Evolutionary conservation across 2,888 invertebrate genomes (phyloP).

Genomic region (Theretra japonica): DNA sequence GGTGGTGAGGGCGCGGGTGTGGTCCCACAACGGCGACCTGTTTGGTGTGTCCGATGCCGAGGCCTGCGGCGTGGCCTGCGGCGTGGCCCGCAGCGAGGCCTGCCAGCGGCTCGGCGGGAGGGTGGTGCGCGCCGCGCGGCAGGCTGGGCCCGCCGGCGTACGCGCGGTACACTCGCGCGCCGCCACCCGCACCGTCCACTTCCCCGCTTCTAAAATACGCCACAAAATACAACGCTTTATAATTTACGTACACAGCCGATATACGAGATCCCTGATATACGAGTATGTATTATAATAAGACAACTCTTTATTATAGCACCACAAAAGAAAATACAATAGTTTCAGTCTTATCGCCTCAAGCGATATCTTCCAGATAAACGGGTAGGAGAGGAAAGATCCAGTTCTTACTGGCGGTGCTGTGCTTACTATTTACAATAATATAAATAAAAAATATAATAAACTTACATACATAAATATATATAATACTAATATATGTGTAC

Average conservation of each 20-base stretch:
- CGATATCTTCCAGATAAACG: too few relatives aligned
- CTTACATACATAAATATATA: too few relatives aligned
- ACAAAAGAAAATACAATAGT: too few relatives aligned
- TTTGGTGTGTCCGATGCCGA: constrained; percentile 47
- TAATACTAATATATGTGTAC: too few relatives aligned
- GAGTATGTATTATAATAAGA: too few relatives aligned
- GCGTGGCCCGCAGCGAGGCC: constrained; percentile 60
- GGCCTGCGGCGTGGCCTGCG: constrained; percentile 73
- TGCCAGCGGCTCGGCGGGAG: constrained; percentile 45
- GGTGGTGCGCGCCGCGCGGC: constrained; percentile 80
- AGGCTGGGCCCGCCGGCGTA: constrained; percentile 72
- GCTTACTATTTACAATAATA: too few relatives aligned
- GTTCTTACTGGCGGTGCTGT: too few relatives aligned
- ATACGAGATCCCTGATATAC: background rate
- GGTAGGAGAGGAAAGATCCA: too few relatives aligned
- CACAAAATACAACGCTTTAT: background rate
- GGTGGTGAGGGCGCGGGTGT: constrained; percentile 48
- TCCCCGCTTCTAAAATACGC: constrained; percentile 40
- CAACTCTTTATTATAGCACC: too few relatives aligned
- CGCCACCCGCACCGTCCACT: constrained; percentile 44
- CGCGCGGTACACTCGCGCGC: constrained; percentile 53
- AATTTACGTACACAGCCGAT: background rate
- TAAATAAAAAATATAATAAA: too few relatives aligned
- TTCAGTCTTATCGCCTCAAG: too few relatives aligned
- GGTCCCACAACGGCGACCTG: constrained; percentile 59